These are phyloP conservation scores for Epizoanthus fatuus DNA, from an alignment of 92 coral and sea anemone genomes.

Conservation along the genomic window DNA sequence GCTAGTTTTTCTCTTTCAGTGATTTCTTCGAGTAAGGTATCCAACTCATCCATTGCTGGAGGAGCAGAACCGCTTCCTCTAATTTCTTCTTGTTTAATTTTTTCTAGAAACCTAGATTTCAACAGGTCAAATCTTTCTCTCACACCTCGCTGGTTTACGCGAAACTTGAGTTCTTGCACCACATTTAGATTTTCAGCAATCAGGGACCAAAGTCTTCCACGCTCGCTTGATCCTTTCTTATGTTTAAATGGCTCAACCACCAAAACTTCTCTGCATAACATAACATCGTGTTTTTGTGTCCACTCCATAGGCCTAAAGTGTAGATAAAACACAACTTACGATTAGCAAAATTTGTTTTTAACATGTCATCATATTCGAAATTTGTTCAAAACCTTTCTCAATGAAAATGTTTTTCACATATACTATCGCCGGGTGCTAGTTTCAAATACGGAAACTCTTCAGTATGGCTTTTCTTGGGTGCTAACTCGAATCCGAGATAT, in stretches of 20 bases:
- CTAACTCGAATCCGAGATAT: background rate
- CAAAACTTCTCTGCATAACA: background rate
- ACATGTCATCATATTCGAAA: background rate
- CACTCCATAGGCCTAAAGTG: background rate
- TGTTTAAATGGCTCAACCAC: background rate
- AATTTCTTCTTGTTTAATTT: background rate
- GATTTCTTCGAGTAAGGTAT: background rate
- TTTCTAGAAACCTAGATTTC: background rate
- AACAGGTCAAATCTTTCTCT: background rate
- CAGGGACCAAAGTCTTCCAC: background rate
- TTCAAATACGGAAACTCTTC: background rate
- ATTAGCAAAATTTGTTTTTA: background rate
- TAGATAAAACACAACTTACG: background rate
- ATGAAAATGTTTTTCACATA: background rate
- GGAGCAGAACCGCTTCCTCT: background rate
- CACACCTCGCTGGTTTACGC: slow-evolving; percentile 11
- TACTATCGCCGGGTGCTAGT: background rate
- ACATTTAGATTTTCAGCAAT: slow-evolving; percentile 9
- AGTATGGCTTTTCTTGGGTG: background rate
- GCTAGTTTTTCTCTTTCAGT: background rate
- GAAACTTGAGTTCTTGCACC: background rate
- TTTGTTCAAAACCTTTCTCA: background rate
- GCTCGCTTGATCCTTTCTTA: background rate
- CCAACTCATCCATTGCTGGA: background rate
- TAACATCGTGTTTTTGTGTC: background rate